phyloP scores from a whole-genome alignment of 1,140 invertebrate genomes.

The Tetraneura akinire region DNA sequence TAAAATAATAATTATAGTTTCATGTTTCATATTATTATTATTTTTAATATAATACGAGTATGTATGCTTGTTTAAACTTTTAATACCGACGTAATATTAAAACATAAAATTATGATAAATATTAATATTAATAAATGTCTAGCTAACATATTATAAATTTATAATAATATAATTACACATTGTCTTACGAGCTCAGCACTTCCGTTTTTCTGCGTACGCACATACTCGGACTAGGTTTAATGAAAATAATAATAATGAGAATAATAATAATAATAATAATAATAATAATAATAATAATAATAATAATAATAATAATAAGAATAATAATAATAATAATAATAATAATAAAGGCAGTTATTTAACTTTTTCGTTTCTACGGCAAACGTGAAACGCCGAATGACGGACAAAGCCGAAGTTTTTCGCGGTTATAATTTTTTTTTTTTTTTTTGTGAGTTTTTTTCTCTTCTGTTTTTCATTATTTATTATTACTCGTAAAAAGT shows the following conservation, averaged over 20 bases:
- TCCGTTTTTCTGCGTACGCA: conserved; percentile 8
- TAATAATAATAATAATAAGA: too few species aligned
- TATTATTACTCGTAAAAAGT: not conserved
- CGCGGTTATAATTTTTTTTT: not conserved
- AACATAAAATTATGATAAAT: not conserved
- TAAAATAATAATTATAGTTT: too few species aligned
- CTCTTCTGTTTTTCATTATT: too few species aligned
- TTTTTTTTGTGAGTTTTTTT: not conserved
- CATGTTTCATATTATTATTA: not conserved
- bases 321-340: too few species aligned
- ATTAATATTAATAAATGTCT: conserved; percentile 34
- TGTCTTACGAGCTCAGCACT: conserved; percentile 28
- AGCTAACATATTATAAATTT: conserved; percentile 19
- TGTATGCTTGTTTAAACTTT: conserved; percentile 16
- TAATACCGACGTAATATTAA: not conserved
- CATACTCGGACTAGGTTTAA: not conserved
- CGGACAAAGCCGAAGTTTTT: not conserved
- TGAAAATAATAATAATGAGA: too few species aligned
- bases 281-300: too few species aligned
- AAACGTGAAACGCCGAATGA: not conserved
- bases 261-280: too few species aligned
- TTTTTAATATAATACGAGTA: too few species aligned
- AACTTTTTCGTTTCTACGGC: not conserved
- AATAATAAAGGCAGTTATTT: conserved; percentile 10
- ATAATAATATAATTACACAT: conserved; percentile 15